These are phyloP conservation scores for Xiphorhynchus erythropygius DNA, from an alignment of 2,797 vertebrate species.

Conservation along the genomic window DNA sequence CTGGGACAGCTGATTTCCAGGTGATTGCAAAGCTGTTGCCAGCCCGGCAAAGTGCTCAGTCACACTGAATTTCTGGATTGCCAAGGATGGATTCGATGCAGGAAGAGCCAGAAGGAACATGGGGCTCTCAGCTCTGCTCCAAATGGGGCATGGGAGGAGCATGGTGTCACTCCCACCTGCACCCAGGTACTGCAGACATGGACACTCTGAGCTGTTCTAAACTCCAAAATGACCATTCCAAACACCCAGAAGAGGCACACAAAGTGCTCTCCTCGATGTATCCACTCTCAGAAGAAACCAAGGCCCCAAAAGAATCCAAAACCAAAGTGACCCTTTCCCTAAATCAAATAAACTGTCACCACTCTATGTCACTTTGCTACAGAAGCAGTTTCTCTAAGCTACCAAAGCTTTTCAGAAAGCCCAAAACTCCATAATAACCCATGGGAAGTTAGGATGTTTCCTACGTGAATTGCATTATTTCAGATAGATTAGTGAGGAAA, in stretches of 20 bases:
- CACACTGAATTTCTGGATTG: background rate
- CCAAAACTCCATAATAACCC: background rate
- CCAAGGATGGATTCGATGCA: background rate
- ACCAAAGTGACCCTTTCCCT: background rate
- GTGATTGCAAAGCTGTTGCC: background rate
- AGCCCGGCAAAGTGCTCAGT: background rate
- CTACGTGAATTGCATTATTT: background rate
- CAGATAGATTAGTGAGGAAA: background rate
- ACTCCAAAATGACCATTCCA: background rate
- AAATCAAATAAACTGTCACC: background rate
- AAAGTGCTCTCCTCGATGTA: rapidly evolving
- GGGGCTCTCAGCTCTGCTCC: background rate
- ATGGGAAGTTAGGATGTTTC: background rate
- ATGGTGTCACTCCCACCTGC: rapidly evolving
- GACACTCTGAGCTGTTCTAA: background rate
- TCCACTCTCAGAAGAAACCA: background rate
- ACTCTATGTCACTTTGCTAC: background rate
- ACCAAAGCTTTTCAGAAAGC: background rate
- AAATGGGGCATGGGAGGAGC: background rate
- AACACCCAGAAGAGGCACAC: background rate
- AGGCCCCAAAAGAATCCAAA: background rate
- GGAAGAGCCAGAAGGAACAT: background rate
- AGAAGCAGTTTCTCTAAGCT: background rate
- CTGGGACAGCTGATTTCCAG: background rate
- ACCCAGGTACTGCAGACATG: background rate